Conservation (phyloP, 2,113 vertebrate genomes). For the Spermophilus dauricus region DNA sequence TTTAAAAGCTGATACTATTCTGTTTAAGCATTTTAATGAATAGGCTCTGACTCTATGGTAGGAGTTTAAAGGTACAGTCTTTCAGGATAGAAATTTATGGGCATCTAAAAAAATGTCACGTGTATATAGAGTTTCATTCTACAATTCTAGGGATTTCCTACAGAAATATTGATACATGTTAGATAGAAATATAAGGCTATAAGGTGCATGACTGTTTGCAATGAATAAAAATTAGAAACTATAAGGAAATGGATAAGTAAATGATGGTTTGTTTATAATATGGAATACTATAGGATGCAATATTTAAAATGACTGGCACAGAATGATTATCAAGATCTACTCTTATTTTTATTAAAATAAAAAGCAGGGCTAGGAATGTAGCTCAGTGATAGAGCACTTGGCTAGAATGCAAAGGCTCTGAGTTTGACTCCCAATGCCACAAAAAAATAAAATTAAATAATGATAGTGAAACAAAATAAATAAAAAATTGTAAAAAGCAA, state of each 20-base stretch:
- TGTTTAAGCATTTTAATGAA: neutral
- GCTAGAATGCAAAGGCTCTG: no score
- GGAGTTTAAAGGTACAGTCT: neutral
- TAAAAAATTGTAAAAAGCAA: neutral
- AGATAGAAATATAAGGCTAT: neutral
- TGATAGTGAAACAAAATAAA: neutral
- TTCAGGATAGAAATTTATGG: neutral
- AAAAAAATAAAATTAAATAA: no score
- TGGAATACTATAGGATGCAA: neutral
- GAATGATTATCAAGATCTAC: neutral
- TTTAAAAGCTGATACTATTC: neutral
- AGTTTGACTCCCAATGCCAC: no score
- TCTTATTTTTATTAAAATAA: neutral
- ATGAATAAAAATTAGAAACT: neutral
- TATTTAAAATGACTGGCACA: neutral
- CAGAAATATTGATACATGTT: neutral
- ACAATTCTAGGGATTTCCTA: neutral
- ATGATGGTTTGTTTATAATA: neutral
- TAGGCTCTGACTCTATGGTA: neutral
- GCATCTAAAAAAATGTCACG: neutral
- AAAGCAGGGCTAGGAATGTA: neutral
- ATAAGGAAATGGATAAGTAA: neutral
- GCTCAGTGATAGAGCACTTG: no score
- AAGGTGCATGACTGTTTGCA: neutral
- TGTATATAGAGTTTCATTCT: neutral